Evolutionary conservation across 2,888 invertebrate species (phyloP).

Genomic region (Pocota personata): DNA sequence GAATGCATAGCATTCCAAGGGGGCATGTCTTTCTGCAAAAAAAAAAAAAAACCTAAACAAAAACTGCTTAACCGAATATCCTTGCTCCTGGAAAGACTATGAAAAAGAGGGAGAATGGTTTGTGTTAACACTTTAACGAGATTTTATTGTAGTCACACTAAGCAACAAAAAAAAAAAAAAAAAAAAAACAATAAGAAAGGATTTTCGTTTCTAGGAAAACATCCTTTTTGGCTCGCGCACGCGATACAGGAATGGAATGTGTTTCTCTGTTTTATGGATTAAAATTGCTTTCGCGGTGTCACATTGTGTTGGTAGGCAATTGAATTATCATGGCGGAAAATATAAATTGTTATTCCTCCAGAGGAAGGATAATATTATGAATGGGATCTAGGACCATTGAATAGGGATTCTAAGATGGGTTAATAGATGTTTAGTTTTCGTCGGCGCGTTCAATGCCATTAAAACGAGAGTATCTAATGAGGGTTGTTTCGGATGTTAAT

Average conservation of each 20-base stretch:
- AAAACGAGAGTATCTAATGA: conserved; percentile 33
- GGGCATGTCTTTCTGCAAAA: conserved; percentile 9
- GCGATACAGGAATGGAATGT: conserved; percentile 13
- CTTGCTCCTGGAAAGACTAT: conserved; percentile 1
- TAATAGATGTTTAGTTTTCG: conserved; percentile 53
- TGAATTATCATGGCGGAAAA: conserved; percentile 67
- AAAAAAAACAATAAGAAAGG: conserved; percentile 32
- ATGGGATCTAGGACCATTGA: conserved; percentile 15
- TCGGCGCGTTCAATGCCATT: conserved; percentile 17
- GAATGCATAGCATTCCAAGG: conserved; percentile 28
- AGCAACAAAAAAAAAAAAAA: conserved; percentile 13
- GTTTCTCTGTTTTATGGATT: conserved; percentile 57
- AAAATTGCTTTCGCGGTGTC: conserved; percentile 69
- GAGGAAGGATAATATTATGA: conserved; percentile 56
- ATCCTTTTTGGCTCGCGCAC: conserved; percentile 33
- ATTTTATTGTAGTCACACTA: conserved; percentile 75
- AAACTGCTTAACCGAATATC: conserved; percentile 48
- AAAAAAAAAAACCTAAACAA: conserved; percentile 9
- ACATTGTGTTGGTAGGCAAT: conserved; percentile 64
- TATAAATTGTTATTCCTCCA: conserved; percentile 62
- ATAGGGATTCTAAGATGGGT: conserved; percentile 46
- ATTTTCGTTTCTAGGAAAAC: conserved; percentile 43
- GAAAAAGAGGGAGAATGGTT: conserved; percentile 62
- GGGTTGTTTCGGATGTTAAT: conserved; percentile 54
- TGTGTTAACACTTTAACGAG: conserved; percentile 78